These are phyloP conservation scores for Actinopyga echinites DNA, from an alignment of 53 echinoderm and acorn worm species.

Conservation along the genomic window DNA sequence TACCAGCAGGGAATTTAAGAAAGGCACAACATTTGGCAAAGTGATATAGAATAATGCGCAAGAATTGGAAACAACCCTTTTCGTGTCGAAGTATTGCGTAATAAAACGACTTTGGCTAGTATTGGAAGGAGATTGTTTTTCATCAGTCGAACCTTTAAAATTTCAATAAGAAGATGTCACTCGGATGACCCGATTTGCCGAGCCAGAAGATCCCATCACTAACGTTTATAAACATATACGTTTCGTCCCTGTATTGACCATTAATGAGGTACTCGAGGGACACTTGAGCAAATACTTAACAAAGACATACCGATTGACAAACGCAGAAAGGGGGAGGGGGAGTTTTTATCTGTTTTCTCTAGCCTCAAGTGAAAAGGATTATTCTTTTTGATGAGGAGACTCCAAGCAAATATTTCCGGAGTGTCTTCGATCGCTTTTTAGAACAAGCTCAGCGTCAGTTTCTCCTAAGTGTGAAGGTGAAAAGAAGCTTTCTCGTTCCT, in stretches of 20 bases:
- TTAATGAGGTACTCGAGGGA: conserved; percentile 16
- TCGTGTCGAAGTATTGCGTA: too few relatives aligned
- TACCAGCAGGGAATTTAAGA: too few relatives aligned
- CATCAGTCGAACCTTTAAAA: too few relatives aligned
- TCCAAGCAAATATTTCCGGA: conserved; percentile 34
- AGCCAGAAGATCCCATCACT: too few relatives aligned
- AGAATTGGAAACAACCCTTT: too few relatives aligned
- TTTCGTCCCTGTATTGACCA: conserved; percentile 11
- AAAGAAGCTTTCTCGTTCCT: conserved; percentile 9
- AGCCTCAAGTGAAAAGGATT: conserved; percentile 10
- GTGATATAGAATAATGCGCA: too few relatives aligned
- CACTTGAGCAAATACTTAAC: conserved; percentile 17
- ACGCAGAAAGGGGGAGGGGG: conserved; percentile 10
- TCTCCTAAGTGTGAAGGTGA: conserved; percentile 5
- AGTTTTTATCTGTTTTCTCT: conserved; percentile 1
- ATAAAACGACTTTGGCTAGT: too few relatives aligned
- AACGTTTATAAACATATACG: conserved; percentile 23
- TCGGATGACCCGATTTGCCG: too few relatives aligned
- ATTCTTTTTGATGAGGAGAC: conserved; percentile 1
- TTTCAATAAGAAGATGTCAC: too few relatives aligned
- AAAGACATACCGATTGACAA: conserved; percentile 2
- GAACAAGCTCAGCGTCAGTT: not conserved
- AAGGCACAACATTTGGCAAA: too few relatives aligned
- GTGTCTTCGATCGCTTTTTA: conserved; percentile 19
- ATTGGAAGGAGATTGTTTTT: too few relatives aligned